Conservation (phyloP, 2,888 invertebrate species). For the Chalcis sispes region DNA sequence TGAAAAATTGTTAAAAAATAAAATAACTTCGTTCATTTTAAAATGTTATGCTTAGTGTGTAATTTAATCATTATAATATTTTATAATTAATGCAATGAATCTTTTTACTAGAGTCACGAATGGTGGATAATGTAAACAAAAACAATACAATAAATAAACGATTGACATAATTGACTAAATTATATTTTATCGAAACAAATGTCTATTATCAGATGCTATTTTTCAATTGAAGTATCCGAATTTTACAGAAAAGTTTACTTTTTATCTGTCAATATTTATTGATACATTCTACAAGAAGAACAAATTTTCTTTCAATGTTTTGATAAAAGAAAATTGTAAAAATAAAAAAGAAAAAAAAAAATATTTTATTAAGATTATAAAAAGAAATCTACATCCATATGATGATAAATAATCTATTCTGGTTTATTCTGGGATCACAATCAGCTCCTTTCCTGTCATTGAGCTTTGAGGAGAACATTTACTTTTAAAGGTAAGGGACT, state of each 20-base stretch:
- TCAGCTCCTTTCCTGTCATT: conserved; percentile 77
- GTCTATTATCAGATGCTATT: not conserved
- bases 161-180: not conserved
- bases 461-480: conserved; percentile 77
- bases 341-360: conserved; percentile 35
- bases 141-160: too few relatives aligned
- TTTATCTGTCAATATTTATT: conserved; percentile 14
- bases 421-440: conserved; percentile 77
- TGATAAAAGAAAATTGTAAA: conserved; percentile 3
- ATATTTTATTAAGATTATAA: conserved; percentile 63
- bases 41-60: too few relatives aligned
- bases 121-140: conserved; percentile 19
- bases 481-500: conserved; percentile 77
- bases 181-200: too few relatives aligned
- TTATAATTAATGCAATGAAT: too few relatives aligned
- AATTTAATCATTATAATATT: too few relatives aligned
- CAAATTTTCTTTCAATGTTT: conserved; percentile 26
- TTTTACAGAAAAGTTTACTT: conserved; percentile 38
- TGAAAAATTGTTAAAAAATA: too few relatives aligned
- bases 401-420: conserved; percentile 76
- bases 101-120: conserved; percentile 48
- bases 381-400: conserved; percentile 68
- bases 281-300: conserved; percentile 37
- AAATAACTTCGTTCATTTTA: too few relatives aligned
- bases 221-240: conserved; percentile 27